A percentile compares a stretch with the other conserved stretches of the same genome.
These are phyloP conservation scores for Rhynchomys soricoides DNA, from an alignment of 2,113 vertebrate genomes.

Conservation along the genomic window DNA sequence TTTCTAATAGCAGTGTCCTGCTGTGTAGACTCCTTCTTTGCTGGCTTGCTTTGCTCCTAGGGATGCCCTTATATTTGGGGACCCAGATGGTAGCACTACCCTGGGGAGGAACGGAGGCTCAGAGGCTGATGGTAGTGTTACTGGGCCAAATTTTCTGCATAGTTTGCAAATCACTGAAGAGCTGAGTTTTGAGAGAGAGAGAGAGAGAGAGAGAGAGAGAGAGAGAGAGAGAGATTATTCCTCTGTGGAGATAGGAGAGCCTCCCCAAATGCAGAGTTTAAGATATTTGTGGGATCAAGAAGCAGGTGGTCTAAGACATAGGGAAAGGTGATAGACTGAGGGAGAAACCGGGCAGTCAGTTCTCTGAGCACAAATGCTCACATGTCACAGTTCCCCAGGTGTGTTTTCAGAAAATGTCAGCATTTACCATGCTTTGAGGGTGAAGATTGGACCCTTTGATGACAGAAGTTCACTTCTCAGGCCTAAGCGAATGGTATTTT, in stretches of 20 bases:
- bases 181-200: not conserved
- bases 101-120: not conserved
- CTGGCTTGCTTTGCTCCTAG: not conserved
- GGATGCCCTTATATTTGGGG: not conserved
- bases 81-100: not conserved
- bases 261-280: not conserved
- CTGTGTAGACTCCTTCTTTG: not conserved
- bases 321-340: not conserved
- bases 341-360: not conserved
- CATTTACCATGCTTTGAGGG: too few species aligned
- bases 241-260: not conserved
- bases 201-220: too few species aligned
- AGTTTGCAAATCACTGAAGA: not conserved
- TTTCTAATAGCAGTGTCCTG: not conserved
- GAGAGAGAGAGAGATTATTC: not conserved
- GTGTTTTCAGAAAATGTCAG: not conserved
- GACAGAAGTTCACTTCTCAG: not conserved
- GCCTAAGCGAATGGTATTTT: not conserved
- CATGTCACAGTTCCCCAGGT: not conserved
- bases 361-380: not conserved
- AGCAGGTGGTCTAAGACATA: not conserved
- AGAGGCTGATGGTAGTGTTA: not conserved
- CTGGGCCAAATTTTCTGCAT: not conserved
- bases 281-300: not conserved
- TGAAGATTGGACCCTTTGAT: not conserved